These are phyloP conservation scores for Epinephelus lanceolatus DNA, from an alignment of 2,113 vertebrate genomes.

Conservation along the genomic window DNA sequence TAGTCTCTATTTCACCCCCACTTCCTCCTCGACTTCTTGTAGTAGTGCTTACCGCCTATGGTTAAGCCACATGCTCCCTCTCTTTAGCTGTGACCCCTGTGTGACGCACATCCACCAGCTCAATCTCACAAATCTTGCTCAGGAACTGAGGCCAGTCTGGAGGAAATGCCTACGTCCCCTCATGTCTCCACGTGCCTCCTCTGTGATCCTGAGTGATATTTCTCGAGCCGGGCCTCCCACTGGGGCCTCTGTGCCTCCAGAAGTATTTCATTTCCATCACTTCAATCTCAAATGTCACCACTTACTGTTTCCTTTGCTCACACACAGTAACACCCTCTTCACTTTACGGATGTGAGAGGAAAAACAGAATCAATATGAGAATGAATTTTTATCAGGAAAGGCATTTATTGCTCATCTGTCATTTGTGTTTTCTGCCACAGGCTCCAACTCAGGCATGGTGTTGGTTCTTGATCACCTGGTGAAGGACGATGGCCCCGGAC, in stretches of 20 bases:
- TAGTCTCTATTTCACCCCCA: constrained; percentile 53
- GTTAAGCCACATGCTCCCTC: constrained; percentile 29
- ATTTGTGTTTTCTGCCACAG: constrained; percentile 67
- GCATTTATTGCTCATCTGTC: not conserved
- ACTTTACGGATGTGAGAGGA: not conserved
- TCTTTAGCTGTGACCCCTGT: constrained; percentile 23
- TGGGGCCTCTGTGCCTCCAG: constrained; percentile 9
- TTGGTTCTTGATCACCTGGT: constrained; percentile 84
- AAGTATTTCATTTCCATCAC: constrained; percentile 66
- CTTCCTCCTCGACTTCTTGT: constrained; percentile 65
- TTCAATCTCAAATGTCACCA: constrained; percentile 34
- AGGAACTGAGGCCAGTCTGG: constrained; percentile 68
- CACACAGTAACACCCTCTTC: not conserved
- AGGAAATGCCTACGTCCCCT: constrained; percentile 78
- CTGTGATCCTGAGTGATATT: constrained; percentile 63
- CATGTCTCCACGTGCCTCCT: constrained; percentile 67
- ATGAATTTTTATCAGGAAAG: not conserved
- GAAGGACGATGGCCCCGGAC: constrained; percentile 74
- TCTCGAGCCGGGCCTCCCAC: constrained; percentile 29
- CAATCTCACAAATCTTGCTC: constrained; percentile 62
- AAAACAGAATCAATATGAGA: not conserved
- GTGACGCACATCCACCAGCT: constrained; percentile 53
- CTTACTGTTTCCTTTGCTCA: constrained; percentile 26
- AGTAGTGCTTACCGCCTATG: constrained; percentile 43
- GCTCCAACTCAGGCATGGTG: constrained; percentile 78